These are phyloP conservation scores for Furcula furcula DNA, from an alignment of 2,888 invertebrate genomes.

Conservation along the genomic window DNA sequence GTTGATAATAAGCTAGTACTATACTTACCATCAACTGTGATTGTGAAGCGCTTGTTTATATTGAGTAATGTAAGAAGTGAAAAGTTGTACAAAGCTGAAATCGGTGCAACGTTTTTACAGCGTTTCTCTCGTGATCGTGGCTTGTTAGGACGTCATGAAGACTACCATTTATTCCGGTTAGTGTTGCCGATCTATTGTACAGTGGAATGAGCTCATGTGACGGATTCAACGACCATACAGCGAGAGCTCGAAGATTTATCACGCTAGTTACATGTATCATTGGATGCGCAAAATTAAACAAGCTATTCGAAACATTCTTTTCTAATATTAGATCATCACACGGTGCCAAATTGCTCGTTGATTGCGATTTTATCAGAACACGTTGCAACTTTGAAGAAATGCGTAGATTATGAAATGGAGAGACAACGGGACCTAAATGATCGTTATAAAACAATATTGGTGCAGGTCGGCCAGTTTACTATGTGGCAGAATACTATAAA, in stretches of 20 bases:
- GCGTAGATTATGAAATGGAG: background rate
- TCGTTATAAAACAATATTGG: conserved; percentile 17
- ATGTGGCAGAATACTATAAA: conserved; percentile 45
- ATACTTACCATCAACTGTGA: too few species aligned
- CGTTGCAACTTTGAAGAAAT: background rate
- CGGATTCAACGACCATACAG: conserved; percentile 44
- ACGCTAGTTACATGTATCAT: conserved; percentile 39
- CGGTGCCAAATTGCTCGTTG: conserved; percentile 53
- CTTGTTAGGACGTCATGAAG: background rate
- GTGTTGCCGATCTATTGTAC: conserved; percentile 26
- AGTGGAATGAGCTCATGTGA: conserved; percentile 32
- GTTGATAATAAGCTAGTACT: too few species aligned
- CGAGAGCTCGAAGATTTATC: conserved; percentile 43
- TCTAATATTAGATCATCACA: conserved; percentile 53
- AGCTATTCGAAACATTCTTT: conserved; percentile 36
- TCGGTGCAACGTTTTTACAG: conserved; percentile 1
- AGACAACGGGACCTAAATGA: background rate
- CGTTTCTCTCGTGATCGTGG: background rate
- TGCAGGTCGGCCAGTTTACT: conserved; percentile 32
- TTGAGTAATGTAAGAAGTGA: background rate
- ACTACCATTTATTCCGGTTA: conserved; percentile 29
- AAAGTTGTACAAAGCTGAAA: background rate
- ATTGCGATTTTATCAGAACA: conserved; percentile 32
- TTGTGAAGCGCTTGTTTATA: too few species aligned
- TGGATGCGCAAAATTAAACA: conserved; percentile 45